Evolutionary conservation across 2,888 invertebrate species (phyloP), one percentile per base, ranked within the genome.

Genomic region (Opisthograptis luteolata): DNA sequence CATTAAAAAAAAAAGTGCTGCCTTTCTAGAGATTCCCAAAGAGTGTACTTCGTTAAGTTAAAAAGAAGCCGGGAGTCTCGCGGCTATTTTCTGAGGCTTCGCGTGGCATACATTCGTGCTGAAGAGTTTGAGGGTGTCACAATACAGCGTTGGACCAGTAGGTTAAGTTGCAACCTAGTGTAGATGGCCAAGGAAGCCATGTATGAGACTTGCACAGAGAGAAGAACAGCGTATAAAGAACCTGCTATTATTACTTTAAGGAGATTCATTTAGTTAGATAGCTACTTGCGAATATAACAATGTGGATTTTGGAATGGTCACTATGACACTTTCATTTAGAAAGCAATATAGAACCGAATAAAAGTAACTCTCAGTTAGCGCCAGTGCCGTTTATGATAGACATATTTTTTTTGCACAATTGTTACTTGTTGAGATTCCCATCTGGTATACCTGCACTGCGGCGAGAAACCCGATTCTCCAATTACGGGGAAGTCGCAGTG

Each of bases 401-500:
- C n/a, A n/a, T n/a, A n/a, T n/a, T n/a, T n/a, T n/a, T n/a, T n/a
- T n/a, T n/a, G n/a, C n/a, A n/a, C n/a, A 19, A 13, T 35, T 35
- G 8, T 7, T 15, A 0, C 5, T 8, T 35, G 28, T 47, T 40
- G 15, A 9, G 6, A 13, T 37, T 25, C n/a, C n/a, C n/a, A n/a
- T n/a, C 42, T 42, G 41, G 28, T 30, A 3, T 28, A 10, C 0
- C 9, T 31, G 15, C 6, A 32, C 40, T 41, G 44, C 31, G 44
- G 7, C 35, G 12, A 2, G 19, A 20, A 12, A 19, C 13, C n/a
- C 39, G 12, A 19, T 24, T 19, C 46, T 41, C 46, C 51, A 52
- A 42, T 52, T 46, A 41, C 42, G 35, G 24, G 19, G 25, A 19
- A 46, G 52, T 37, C 52, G 52, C 52, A 52, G 32, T 46, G 52